Evolutionary conservation across 2,888 invertebrate genomes (phyloP).

Genomic region (Pyrochroa serraticornis): DNA sequence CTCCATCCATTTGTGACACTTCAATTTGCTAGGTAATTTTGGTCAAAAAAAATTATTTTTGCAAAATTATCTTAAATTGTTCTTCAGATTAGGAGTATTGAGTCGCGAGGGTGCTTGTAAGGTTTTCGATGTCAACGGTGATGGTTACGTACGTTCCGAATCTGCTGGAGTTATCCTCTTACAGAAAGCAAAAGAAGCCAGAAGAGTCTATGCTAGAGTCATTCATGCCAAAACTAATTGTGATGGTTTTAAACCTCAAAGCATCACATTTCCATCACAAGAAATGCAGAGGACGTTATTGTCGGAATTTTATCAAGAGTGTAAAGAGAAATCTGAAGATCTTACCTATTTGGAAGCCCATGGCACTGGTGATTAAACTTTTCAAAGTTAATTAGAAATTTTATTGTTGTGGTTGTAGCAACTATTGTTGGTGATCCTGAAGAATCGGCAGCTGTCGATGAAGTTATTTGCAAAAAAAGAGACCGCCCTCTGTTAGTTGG

Average conservation of each 20-base stretch:
- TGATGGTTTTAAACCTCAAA: constrained; percentile 49
- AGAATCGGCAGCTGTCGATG: constrained; percentile 82
- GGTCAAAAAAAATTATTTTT: too few species aligned
- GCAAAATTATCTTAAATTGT: too few species aligned
- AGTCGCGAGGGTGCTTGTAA: constrained; percentile 87
- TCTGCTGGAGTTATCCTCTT: constrained; percentile 73
- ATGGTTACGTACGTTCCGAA: constrained; percentile 85
- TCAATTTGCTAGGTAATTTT: constrained; percentile 75
- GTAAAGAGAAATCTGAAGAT: constrained; percentile 69
- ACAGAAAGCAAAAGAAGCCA: constrained; percentile 66
- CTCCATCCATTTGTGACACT: constrained; percentile 87
- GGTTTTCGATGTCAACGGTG: constrained; percentile 83
- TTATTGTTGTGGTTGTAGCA: neutral
- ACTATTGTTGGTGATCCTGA: constrained; percentile 81
- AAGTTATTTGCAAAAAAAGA: constrained; percentile 76
- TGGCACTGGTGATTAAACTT: constrained; percentile 70
- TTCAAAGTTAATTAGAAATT: constrained; percentile 53
- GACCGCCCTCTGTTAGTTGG: constrained; percentile 79
- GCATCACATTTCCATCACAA: constrained; percentile 50
- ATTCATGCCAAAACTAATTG: constrained; percentile 48
- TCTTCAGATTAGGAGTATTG: constrained; percentile 70
- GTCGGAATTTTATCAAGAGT: constrained; percentile 69
- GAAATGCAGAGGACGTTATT: constrained; percentile 66
- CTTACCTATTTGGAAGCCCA: constrained; percentile 87
- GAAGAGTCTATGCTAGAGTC: constrained; percentile 60